A percentile compares a stretch with the other conserved stretches of the same genome.
phyloP scores from a whole-genome alignment of 2,797 vertebrate species.

The Eleutherodactylus coqui region DNA sequence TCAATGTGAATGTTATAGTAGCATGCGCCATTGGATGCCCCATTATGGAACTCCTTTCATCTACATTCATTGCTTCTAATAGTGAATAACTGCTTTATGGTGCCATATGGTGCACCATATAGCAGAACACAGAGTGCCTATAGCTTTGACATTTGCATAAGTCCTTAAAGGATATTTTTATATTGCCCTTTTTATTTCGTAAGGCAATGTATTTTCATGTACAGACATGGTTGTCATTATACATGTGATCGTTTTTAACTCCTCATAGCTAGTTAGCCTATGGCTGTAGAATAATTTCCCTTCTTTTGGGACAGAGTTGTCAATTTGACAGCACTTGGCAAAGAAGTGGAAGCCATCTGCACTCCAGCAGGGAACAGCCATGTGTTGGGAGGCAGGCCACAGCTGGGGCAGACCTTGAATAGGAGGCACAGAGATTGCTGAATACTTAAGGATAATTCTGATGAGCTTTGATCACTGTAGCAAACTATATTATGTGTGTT shows the following conservation, averaged over 20 bases:
- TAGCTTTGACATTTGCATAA: background rate
- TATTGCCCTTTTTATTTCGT: background rate
- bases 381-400: slow-evolving; percentile 29
- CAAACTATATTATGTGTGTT: slow-evolving; percentile 19
- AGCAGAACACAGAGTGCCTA: background rate
- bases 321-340: slow-evolving; percentile 54
- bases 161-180: background rate
- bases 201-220: background rate
- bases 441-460: slow-evolving; percentile 25
- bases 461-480: slow-evolving; percentile 36
- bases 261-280: background rate
- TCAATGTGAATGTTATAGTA: too few species aligned
- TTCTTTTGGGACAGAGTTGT: slow-evolving; percentile 23
- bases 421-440: slow-evolving; percentile 9
- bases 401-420: slow-evolving; percentile 39
- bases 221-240: background rate
- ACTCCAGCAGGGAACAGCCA: slow-evolving; percentile 38
- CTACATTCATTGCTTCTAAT: too few species aligned
- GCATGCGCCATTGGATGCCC: too few species aligned
- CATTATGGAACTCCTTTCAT: too few species aligned
- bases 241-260: slow-evolving; percentile 5
- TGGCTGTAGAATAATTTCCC: slow-evolving; percentile 10
- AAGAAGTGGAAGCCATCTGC: slow-evolving; percentile 52
- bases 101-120: background rate
- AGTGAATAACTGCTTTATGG: too few species aligned